Evolutionary conservation across 1,140 invertebrate genomes (phyloP).

Genomic region (Chymomyza costata): DNA sequence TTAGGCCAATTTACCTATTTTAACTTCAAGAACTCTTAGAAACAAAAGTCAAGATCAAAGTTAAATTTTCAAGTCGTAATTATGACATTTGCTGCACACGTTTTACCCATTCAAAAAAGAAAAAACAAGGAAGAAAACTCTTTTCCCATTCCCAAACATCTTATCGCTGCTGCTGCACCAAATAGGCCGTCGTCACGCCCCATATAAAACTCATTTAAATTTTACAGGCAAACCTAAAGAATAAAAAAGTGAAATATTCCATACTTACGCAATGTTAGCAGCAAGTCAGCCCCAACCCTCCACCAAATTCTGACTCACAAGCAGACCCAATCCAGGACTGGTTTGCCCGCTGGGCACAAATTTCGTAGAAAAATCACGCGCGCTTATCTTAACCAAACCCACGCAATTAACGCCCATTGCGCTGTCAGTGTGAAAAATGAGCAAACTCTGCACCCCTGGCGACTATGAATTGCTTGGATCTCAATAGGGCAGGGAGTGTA

Average conservation of each 20-base stretch:
- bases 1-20: no score
- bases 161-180: constrained; percentile 27
- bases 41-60: constrained; percentile 50
- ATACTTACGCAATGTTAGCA: constrained; percentile 15
- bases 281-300: constrained; percentile 32
- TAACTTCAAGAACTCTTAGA: no score
- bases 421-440: constrained; percentile 66
- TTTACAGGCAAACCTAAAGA: constrained; percentile 15
- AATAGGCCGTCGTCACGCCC: constrained; percentile 20
- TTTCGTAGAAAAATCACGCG: constrained; percentile 71
- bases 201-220: constrained; percentile 36
- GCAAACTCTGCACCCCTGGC: no score
- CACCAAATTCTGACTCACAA: neutral
- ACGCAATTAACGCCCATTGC: constrained; percentile 70
- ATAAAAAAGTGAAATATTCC: constrained; percentile 19
- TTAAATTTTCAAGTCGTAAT: constrained; percentile 51
- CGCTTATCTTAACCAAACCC: constrained; percentile 67
- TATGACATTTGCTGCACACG: constrained; percentile 68
- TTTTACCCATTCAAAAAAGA: constrained; percentile 67
- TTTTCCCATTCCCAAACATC: constrained; percentile 24
- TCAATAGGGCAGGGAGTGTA: no score
- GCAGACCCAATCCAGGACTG: neutral
- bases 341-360: constrained; percentile 47
- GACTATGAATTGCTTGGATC: no score
- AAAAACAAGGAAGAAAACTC: no score